A percentile compares a stretch with the other conserved stretches of the same genome.
phyloP scores from a whole-genome alignment of 2,888 invertebrate species.

The Nemotelus pantherinus region DNA sequence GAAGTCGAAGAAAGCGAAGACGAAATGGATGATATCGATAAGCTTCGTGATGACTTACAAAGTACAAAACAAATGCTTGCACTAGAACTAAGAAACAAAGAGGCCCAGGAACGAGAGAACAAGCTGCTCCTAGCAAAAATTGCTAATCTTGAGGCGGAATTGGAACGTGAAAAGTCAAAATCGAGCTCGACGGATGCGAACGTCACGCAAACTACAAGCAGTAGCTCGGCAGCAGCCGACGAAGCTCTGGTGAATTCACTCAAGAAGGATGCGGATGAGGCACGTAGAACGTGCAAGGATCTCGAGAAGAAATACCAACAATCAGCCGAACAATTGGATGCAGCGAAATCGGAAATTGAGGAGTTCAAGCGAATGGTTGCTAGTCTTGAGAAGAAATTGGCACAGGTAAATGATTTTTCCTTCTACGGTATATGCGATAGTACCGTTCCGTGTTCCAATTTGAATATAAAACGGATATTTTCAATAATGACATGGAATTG shows the following conservation, averaged over 20 bases:
- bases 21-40: constrained; percentile 91
- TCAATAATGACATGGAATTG: too few species aligned
- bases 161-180: constrained; percentile 73
- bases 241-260: constrained; percentile 75
- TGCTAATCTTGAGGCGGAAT: constrained; percentile 82
- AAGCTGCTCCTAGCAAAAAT: constrained; percentile 82
- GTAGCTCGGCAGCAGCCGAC: constrained; percentile 65
- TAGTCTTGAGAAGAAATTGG: constrained; percentile 79
- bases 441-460: not conserved
- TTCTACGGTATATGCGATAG: not conserved
- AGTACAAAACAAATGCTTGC: constrained; percentile 92
- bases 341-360: constrained; percentile 78
- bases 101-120: constrained; percentile 85
- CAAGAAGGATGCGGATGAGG: constrained; percentile 78
- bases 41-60: constrained; percentile 88
- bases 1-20: constrained; percentile 75
- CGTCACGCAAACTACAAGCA: not conserved
- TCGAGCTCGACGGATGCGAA: constrained; percentile 59
- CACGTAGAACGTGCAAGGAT: constrained; percentile 81
- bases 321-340: constrained; percentile 80
- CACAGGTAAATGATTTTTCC: constrained; percentile 66
- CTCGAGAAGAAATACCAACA: constrained; percentile 82
- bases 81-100: constrained; percentile 85
- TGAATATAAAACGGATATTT: too few species aligned
- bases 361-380: constrained; percentile 81